Conservation (phyloP, 2,888 invertebrate species). For the Spilarctia lutea region DNA sequence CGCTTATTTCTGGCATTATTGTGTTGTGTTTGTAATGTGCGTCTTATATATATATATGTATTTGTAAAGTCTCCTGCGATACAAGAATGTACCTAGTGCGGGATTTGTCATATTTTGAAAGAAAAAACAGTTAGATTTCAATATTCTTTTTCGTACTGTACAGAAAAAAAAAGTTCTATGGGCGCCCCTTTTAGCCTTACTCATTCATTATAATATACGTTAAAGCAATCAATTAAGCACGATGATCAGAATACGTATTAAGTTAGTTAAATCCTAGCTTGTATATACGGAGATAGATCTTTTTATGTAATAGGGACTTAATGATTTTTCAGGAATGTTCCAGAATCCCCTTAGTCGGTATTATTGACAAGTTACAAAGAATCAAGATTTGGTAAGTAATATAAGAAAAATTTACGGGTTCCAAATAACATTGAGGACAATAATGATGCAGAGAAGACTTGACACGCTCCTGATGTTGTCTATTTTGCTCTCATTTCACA, state of each 20-base stretch:
- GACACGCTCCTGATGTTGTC: neutral
- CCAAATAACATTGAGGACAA: neutral
- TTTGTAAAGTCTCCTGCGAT: too few relatives aligned
- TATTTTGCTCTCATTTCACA: neutral
- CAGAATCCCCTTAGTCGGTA: neutral
- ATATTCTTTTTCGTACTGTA: too few relatives aligned
- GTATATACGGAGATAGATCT: neutral
- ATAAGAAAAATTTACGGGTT: neutral
- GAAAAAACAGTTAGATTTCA: too few relatives aligned
- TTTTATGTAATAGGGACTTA: neutral
- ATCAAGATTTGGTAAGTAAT: neutral
- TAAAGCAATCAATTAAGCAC: neutral
- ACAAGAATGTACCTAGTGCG: too few relatives aligned
- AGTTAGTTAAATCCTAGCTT: neutral
- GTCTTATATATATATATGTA: too few relatives aligned
- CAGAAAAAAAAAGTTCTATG: too few relatives aligned
- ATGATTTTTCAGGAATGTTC: neutral
- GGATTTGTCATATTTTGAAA: too few relatives aligned
- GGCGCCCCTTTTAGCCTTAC: too few relatives aligned
- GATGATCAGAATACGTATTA: neutral
- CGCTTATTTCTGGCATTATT: too few relatives aligned
- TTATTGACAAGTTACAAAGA: neutral
- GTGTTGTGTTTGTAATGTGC: too few relatives aligned
- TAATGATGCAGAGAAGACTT: neutral
- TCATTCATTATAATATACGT: too few relatives aligned